Base-by-base conservation (phyloP, 2,888 invertebrate species). In the Zhengitettix transpicula region DNA sequence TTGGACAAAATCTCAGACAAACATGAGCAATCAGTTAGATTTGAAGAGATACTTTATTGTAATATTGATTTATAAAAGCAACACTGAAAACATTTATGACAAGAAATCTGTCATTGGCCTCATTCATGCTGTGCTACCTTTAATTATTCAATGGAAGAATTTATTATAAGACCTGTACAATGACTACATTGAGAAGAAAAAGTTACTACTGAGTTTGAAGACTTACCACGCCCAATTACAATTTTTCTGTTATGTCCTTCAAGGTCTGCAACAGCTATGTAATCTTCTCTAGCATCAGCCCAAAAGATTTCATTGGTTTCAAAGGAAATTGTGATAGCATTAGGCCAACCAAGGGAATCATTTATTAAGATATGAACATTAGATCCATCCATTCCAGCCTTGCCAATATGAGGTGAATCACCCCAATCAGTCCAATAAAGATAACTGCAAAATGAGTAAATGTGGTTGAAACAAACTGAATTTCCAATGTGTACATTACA, bases 351-450 rank as follows among this genome's bases (percentile, higher is more conserved):
- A 66, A 80, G 80, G 58, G 83, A 80, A 52, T 82, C 77, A 63
- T 81, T 77, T 40, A 91, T 75, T 56, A 93, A 79, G 60, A 84
- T 76, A 56, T 74, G 71, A 0, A 82, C 80, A 61, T 79, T 75
- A 1, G 82, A 80, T 40, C 89, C 90, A 74, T 90, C 90, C 89
- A 91, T 88, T 64, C 84, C 86, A 40, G 88, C 86, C 72, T 85
- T 85, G 9, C 89, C 91, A 70, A 91, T 89, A 74, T 90, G 86
- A 12, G 89, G 83, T 65, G 75, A 75, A 60, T 83, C 79, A 60
- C 91, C 91, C 92, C 92, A 92, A 75, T 92, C 91, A 16, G 88
- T 84, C 90, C 90, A 91, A 74, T 83, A 91, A 70, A 91, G 76
- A 67, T 79, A 75, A 9, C 81, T 79, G 69, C 52, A 60, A 56